These are phyloP conservation scores for Heliconius eleuchia DNA, from an alignment of 1,140 invertebrate species.

Conservation along the genomic window DNA sequence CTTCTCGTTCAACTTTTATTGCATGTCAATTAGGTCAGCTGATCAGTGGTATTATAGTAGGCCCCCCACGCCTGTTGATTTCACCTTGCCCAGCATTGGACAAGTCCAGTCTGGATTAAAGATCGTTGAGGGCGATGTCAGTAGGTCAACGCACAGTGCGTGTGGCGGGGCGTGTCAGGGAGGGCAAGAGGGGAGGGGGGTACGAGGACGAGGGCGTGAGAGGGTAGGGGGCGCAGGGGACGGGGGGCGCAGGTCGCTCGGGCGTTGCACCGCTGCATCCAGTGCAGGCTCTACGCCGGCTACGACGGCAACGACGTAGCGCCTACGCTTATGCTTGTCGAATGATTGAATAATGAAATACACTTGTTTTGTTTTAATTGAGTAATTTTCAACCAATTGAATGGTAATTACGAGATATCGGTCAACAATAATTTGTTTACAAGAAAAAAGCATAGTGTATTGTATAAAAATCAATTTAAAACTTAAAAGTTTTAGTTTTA, in stretches of 20 bases:
- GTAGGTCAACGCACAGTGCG: conserved; percentile 78
- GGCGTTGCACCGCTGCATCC: conserved; percentile 71
- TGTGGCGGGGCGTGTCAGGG: conserved; percentile 58
- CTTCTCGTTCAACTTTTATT: conserved; percentile 18
- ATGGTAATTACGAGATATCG: conserved; percentile 26
- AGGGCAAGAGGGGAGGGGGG: conserved; percentile 35
- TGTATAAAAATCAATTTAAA: neutral
- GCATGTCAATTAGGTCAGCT: conserved; percentile 33
- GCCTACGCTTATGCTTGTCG: conserved; percentile 40
- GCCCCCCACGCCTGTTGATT: conserved; percentile 32
- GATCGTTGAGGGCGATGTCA: conserved; percentile 74
- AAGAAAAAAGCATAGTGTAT: neutral
- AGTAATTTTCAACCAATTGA: conserved; percentile 30
- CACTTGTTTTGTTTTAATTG: conserved; percentile 11
- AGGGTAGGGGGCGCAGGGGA: conserved; percentile 12
- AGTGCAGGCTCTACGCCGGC: conserved; percentile 62
- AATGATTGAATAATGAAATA: conserved; percentile 34
- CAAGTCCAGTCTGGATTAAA: conserved; percentile 68
- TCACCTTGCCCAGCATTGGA: conserved; percentile 43
- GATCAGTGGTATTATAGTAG: conserved; percentile 24
- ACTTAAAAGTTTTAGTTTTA: neutral
- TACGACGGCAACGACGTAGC: conserved; percentile 60
- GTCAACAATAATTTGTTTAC: neutral
- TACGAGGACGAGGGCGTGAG: conserved; percentile 34
- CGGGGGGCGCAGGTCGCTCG: conserved; percentile 52